Conservation (phyloP, 2,888 invertebrate genomes). For the Trachelus iudaicus region DNA sequence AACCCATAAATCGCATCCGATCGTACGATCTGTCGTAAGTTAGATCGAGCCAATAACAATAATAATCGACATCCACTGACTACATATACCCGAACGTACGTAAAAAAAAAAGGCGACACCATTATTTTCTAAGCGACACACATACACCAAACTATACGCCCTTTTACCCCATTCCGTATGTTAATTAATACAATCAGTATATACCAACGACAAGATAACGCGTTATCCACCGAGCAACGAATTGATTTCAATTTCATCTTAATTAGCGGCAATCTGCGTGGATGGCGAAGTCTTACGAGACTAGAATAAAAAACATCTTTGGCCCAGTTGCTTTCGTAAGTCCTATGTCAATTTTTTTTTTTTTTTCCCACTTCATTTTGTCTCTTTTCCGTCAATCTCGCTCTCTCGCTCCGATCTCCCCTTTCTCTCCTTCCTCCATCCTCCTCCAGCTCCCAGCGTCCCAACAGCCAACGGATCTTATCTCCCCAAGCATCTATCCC, state of each 20-base stretch:
- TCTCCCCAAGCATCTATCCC: constrained; percentile 24
- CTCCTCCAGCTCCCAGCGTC: neutral
- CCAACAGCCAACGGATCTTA: constrained; percentile 9
- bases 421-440: too few species aligned
- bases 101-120: neutral
- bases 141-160: neutral
- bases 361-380: neutral
- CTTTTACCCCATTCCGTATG: neutral
- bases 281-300: neutral
- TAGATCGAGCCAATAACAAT: neutral
- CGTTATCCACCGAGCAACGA: constrained; percentile 1
- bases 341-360: neutral
- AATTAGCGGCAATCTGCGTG: constrained; percentile 11
- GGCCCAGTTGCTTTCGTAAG: constrained; percentile 10
- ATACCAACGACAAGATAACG: neutral
- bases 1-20: neutral
- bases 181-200: neutral
- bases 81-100: neutral
- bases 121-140: neutral
- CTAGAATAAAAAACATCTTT: constrained; percentile 8
- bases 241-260: constrained; percentile 11
- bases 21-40: neutral
- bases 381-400: neutral
- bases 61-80: neutral
- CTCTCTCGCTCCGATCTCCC: neutral